Evolutionary conservation across 2,113 vertebrate species (phyloP).

Genomic region (mouse (Mus musculus)): GRCm39 chr6:124427501-124428000

Average conservation of each 20-base stretch:
- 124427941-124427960: not conserved
- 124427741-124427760: constrained; percentile 2
- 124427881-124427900: not conserved
- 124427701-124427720: constrained; percentile 89
- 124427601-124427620: not conserved
- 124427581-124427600: constrained; percentile 44
- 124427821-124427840: not conserved
- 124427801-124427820: not conserved
- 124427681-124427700: constrained; percentile 81
- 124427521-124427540: not conserved
- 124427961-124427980: not conserved
- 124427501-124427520: not conserved
- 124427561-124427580: constrained; percentile 37
- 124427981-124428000: no score
- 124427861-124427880: not conserved
- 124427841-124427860: not conserved
- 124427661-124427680: constrained; percentile 86
- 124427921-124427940: not conserved
- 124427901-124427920: not conserved
- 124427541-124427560: not conserved
- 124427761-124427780: not conserved
- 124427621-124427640: not conserved
- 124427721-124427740: constrained; percentile 3
- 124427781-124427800: not conserved
- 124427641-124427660: not conserved